A percentile compares a stretch with the other conserved stretches of the same genome.
Conservation (phyloP, 2,113 vertebrate species). For the Alexandromys fortis region DNA sequence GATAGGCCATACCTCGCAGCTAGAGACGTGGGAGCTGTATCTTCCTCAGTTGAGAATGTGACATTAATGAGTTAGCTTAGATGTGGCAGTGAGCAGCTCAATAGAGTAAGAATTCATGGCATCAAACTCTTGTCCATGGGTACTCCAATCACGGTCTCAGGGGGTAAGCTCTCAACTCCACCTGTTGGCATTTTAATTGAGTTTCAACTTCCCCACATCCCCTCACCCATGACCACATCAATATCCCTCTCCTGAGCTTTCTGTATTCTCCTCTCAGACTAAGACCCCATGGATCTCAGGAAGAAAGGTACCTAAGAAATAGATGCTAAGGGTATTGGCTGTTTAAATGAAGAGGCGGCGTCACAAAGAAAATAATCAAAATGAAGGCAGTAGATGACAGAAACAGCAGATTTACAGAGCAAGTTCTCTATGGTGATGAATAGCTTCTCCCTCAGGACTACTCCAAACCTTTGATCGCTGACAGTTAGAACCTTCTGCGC, state of each 20-base stretch:
- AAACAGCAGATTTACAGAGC: slow-evolving; percentile 19
- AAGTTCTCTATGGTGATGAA: slow-evolving; percentile 9
- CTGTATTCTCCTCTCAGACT: neutral
- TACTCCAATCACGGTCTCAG: slow-evolving; percentile 19
- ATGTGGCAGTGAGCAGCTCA: slow-evolving; percentile 22
- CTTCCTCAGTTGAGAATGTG: slow-evolving; percentile 45
- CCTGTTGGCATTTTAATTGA: slow-evolving; percentile 35
- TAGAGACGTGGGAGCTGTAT: slow-evolving; percentile 17
- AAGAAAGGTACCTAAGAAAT: slow-evolving; percentile 42
- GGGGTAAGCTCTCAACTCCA: neutral
- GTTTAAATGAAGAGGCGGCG: slow-evolving; percentile 33
- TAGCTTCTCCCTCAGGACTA: neutral
- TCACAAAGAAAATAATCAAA: slow-evolving; percentile 49
- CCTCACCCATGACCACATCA: neutral
- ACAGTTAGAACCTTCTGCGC: neutral
- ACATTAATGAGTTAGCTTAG: neutral
- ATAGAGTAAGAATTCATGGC: slow-evolving; percentile 36
- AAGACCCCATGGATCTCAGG: neutral
- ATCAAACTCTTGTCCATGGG: slow-evolving; percentile 3
- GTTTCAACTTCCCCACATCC: slow-evolving; percentile 10
- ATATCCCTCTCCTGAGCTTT: neutral
- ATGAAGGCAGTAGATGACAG: neutral
- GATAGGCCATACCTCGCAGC: neutral
- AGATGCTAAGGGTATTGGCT: slow-evolving; percentile 6
- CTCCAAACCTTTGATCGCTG: neutral